Evolutionary conservation across 2,888 invertebrate genomes (phyloP).

Genomic region (Pandemis cinnamomeana): DNA sequence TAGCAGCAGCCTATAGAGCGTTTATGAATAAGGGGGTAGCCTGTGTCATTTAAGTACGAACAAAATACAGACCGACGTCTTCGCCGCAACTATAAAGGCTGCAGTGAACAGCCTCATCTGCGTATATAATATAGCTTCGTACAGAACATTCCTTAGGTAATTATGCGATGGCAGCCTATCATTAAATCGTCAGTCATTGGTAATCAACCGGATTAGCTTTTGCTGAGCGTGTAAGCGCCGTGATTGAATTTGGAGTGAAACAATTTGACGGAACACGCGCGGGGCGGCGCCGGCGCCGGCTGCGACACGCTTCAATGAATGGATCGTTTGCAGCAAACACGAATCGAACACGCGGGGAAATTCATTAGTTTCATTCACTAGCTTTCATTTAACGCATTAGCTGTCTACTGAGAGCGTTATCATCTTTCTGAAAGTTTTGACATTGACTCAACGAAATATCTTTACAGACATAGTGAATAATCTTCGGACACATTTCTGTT

Average conservation of each 20-base stretch:
- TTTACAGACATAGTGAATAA: too few species aligned
- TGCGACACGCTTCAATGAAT: slow-evolving; percentile 32
- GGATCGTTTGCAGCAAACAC: neutral
- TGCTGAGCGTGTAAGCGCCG: neutral
- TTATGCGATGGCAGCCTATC: neutral
- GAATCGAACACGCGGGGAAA: neutral
- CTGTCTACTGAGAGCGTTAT: too few species aligned
- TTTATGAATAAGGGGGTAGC: too few species aligned
- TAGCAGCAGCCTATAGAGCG: too few species aligned
- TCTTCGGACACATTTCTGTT: too few species aligned
- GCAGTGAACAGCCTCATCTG: too few species aligned
- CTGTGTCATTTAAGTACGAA: too few species aligned
- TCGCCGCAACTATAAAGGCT: too few species aligned
- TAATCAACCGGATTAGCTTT: slow-evolving; percentile 10
- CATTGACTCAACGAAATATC: too few species aligned
- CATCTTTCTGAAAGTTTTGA: too few species aligned
- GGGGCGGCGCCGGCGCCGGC: slow-evolving; percentile 42
- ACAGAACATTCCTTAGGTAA: neutral
- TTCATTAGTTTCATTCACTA: neutral
- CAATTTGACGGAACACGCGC: slow-evolving; percentile 50
- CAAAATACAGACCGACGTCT: too few species aligned
- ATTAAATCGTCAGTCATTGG: neutral
- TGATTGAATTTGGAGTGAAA: slow-evolving; percentile 44
- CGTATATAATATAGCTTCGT: neutral
- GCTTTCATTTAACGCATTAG: too few species aligned